Evolutionary conservation across 2,888 invertebrate species (phyloP), one percentile per base, ranked within the genome.

Genomic region (Hydriomena furcata): DNA sequence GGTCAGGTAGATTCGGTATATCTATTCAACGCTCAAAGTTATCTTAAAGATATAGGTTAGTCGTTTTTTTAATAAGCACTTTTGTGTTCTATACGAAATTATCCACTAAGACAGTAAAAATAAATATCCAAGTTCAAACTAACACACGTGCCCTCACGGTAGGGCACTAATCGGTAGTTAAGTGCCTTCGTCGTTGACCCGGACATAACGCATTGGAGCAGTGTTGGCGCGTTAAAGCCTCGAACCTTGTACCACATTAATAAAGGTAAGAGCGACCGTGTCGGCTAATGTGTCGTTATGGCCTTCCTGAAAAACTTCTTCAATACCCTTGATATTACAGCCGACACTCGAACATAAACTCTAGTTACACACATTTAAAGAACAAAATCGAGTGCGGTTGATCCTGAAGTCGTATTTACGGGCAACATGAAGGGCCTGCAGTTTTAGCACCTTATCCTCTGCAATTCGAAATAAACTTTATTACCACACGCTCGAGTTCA

Each of bases 271-370:
- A 76, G 81, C 76, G 78, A 74, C 78, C 76, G 73, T 81, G 81
- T 79, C 79, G 73, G 74, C 82, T 87, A 88, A 88, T 88, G 86
- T 85, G 82, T 76, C 81, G 83, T 88, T 86, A 88, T 80, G 80
- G 75, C 76, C 80, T 78, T 76, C 76, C 86, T 80, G 82, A 84
- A 85, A 86, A 86, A 86, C 82, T 83, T 83, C 73, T 78, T 76
- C 73, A 68, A 67, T 67, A 73, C 75, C 76, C 73, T 71, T 66
- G 66, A 68, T 52, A 60, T 55, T 59, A 35, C 23, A 27, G 28
- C 37, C 35, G 31, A 36, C 68, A 70, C 54, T 21, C 56, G 6
- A 76, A 75, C 63, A 65, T 49, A 62, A 56, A 48, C 78, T 54
- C 52, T 79, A 69, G 1, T 10, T 28, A 27, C 28, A 0, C 23